Base-by-base conservation (phyloP, 2,113 vertebrate species). In the Burhinus bistriatus region DNA sequence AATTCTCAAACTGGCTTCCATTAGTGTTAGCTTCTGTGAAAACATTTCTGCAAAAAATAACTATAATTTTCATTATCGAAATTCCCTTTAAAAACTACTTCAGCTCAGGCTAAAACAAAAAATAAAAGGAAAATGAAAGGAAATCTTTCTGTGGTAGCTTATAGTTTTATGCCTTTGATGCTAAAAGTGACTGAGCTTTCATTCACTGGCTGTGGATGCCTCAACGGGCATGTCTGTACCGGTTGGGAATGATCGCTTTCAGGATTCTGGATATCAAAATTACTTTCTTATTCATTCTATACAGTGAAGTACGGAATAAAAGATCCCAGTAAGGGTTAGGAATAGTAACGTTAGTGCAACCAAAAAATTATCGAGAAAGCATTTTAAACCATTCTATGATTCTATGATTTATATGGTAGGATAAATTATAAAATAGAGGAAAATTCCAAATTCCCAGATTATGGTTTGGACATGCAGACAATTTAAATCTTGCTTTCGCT, bases 201-300 rank as follows among this genome's bases (percentile, higher is more conserved):
- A 26, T 93, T 90, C 66, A 40, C 12, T 88, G 79, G 80, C 75
- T 30, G 44, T 54, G 91, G 36, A 64, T 89, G 70, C 95, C 83
- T 95, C 38, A 73, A 59, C 66, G 80, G 81, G 79, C 95, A n/a
- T 95, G 90, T 85, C 85, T 90, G 55, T 89, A 87, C 97, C 95
- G 34, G 90, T 91, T 79, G 62, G 62, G 44, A 92, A 87, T 89
- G 66, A 85, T 80, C 6, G 1, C 81, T 94, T 96, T 81, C 92
- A 92, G 36, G 72, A 71, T 90, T 83, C 47, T 54, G 30, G 32
- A n/a, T 87, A 75, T 49, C 52, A 69, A 69, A 91, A 75, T 72
- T 6, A 75, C 51, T 97, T 96, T 71, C 52, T 68, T 84, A 22
- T 40, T 93, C n/a, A 40, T 89, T 95, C 92, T 40, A 12, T 91